Evolutionary conservation across 2,797 vertebrate genomes (phyloP).

Genomic region (Dipus sagitta): DNA sequence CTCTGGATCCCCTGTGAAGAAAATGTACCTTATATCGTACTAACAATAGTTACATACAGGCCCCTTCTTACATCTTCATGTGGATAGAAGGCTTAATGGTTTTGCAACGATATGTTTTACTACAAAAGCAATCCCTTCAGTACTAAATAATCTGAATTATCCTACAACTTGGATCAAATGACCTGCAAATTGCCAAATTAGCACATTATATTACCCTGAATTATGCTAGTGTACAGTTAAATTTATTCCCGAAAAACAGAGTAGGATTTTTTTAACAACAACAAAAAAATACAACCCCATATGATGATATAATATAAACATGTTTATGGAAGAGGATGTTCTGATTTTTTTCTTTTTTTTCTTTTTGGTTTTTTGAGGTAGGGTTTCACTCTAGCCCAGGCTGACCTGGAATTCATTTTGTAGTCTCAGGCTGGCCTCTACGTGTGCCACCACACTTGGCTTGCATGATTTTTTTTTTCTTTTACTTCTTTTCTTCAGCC

Average conservation of each 20-base stretch:
- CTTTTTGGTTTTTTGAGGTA: not conserved
- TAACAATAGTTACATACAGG: not conserved
- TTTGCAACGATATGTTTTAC: conserved; percentile 22
- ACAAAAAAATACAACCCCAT: not conserved
- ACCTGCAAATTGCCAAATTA: conserved; percentile 61
- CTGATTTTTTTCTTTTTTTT: not conserved
- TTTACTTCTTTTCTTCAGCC: not conserved
- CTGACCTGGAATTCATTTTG: no score
- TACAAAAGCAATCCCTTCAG: conserved; percentile 43
- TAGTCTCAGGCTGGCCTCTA: no score
- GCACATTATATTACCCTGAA: conserved; percentile 22
- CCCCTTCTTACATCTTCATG: conserved; percentile 1
- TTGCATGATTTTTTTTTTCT: not conserved
- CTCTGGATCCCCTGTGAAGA: not conserved
- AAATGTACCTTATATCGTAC: conserved; percentile 23
- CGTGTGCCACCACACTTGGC: no score
- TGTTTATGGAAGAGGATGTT: not conserved
- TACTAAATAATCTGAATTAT: conserved; percentile 52
- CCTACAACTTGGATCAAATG: conserved; percentile 55
- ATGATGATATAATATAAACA: not conserved
- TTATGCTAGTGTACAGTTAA: conserved; percentile 30
- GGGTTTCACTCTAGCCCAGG: no score
- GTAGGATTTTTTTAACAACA: not conserved
- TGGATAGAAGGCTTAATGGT: not conserved
- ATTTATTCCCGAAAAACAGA: conserved; percentile 35